Base-by-base conservation (phyloP, 2,113 vertebrate species). In the Brachyhypopomus occidentalis region DNA sequence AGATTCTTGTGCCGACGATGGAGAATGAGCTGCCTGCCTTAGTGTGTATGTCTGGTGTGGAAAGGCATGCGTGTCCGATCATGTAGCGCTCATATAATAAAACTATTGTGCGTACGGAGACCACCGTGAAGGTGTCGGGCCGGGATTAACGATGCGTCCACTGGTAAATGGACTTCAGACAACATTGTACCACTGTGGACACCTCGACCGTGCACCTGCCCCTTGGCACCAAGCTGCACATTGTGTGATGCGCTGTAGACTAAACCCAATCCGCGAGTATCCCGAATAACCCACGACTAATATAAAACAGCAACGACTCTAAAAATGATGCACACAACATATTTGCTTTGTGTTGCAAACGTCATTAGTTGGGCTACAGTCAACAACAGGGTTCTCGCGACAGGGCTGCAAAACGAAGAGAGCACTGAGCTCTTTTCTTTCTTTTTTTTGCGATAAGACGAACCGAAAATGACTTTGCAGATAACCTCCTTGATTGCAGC, bases 31-130 rank as follows among this genome's bases (percentile, higher is more conserved):
- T 70, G n/a, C 62, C 20, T 45, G 38, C 6, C 71, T 64, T 52
- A 41, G 1, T 4, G 75, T 20, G 60, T 66, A 22, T 66, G 41
- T 69, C 52, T 17, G 25, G 38, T 45, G 7, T 22, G 38, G 66
- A 79, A 60, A 19, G 19, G 20, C 66, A 45, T 36, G 30, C 34
- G 59, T 55, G 76, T 48, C 36, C 17, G 76, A 72, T 84, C 71
- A 76, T 79, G 69, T 69, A 71, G 11, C 72, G 14, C 36, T 80
- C 72, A 79, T 82, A 55, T 79, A 71, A 63, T 38, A 81, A 78
- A 52, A 30, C 20, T 20, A 63, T 67, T 55, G 77, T 75, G 25
- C 41, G 2, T 19, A 25, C 27, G 23, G 5, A 62, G 60, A 72
- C 78, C 72, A 82, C 71, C 67, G 52, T 58, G 72, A 60, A 63